phyloP scores from a whole-genome alignment of 2,888 invertebrate genomes.

The Lithophane leautieri region DNA sequence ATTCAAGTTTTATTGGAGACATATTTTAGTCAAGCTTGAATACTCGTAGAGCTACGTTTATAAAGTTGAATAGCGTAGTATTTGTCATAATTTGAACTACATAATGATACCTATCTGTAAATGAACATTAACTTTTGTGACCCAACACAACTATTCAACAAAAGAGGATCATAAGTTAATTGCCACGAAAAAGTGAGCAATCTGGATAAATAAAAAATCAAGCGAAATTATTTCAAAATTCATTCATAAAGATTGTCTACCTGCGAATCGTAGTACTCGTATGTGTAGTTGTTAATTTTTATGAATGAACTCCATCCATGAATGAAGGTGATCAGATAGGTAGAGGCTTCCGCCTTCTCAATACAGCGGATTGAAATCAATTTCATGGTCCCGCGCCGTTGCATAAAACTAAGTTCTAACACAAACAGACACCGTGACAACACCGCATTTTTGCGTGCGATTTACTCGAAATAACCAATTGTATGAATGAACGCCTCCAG shows the following conservation, averaged over 20 bases:
- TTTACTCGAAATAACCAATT: slow-evolving; percentile 81
- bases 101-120: neutral
- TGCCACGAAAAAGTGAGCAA: neutral
- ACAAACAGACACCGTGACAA: slow-evolving; percentile 77
- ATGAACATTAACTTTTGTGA: neutral
- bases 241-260: slow-evolving; percentile 80
- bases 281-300: slow-evolving; percentile 81
- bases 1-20: slow-evolving; percentile 63
- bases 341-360: slow-evolving; percentile 82
- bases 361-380: slow-evolving; percentile 80
- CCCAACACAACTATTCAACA: neutral
- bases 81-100: slow-evolving; percentile 14
- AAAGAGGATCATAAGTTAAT: neutral
- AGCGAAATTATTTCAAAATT: slow-evolving; percentile 68
- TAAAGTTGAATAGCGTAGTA: neutral
- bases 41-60: slow-evolving; percentile 1
- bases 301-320: slow-evolving; percentile 80
- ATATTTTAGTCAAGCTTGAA: slow-evolving; percentile 30
- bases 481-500: slow-evolving; percentile 85
- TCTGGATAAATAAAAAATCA: slow-evolving; percentile 15
- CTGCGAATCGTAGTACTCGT: slow-evolving; percentile 81
- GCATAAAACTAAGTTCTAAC: slow-evolving; percentile 86
- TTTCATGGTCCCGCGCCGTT: slow-evolving; percentile 86
- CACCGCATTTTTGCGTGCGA: slow-evolving; percentile 72
- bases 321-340: slow-evolving; percentile 78